These are phyloP conservation scores for Antechinus stuartii DNA, from an alignment of 2,113 vertebrate genomes.

Conservation along the genomic window DNA sequence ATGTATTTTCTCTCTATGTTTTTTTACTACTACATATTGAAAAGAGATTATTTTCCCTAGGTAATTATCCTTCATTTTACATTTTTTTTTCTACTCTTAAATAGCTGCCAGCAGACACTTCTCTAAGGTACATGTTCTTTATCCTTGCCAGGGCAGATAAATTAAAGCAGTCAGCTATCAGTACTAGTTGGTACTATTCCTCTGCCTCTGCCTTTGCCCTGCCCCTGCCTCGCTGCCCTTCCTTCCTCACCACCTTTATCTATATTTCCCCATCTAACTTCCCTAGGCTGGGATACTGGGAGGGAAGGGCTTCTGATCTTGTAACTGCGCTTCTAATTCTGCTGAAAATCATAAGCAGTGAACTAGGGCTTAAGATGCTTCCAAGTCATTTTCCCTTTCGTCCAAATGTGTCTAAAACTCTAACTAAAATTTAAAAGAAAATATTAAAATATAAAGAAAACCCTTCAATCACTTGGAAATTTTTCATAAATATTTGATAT, in stretches of 20 bases:
- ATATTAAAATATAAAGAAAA: background rate
- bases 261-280: background rate
- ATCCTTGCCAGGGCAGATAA: background rate
- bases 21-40: slow-evolving; percentile 48
- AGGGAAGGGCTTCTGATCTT: background rate
- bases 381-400: slow-evolving; percentile 15
- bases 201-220: background rate
- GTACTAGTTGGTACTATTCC: background rate
- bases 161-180: background rate
- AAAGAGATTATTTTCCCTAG: slow-evolving; percentile 41
- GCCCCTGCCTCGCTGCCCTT: background rate
- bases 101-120: slow-evolving; percentile 9
- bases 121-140: slow-evolving; percentile 21
- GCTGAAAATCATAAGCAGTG: background rate
- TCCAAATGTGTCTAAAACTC: slow-evolving; percentile 7
- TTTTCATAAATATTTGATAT: background rate
- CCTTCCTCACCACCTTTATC: background rate
- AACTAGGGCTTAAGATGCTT: background rate
- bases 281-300: background rate
- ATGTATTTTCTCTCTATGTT: slow-evolving; percentile 46
- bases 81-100: slow-evolving; percentile 40
- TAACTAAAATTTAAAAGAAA: slow-evolving; percentile 16
- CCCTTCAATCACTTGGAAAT: slow-evolving; percentile 36
- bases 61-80: slow-evolving; percentile 9
- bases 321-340: background rate